Base-by-base conservation (phyloP, 2,113 vertebrate species). In the Trinectes maculatus region DNA sequence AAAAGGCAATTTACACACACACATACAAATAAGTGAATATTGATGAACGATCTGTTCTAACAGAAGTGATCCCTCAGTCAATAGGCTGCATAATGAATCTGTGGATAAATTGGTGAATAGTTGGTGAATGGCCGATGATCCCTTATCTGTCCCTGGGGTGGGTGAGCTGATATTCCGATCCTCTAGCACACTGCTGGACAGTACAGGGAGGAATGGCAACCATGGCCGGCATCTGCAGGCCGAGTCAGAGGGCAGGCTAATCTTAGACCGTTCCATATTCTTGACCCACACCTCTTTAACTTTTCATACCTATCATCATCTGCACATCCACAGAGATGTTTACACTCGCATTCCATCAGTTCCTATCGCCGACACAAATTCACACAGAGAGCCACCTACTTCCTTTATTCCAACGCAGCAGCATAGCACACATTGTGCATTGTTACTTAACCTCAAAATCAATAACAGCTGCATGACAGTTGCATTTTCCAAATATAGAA, bases 181-280 rank as follows among this genome's bases (percentile, higher is more conserved):
- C 48, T 60, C 54, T 40, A 79, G 74, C 80, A 86, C 11, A 39
- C 70, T 70, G 83, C 61, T 66, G 56, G 69, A 80, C 64, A 69
- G 74, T 64, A 15, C 36, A 44, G 51, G 28, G 43, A 70, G 59
- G 84, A 89, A 92, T 89, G 85, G 59, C 54, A 84, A 49, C 63
- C 69, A 91, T 81, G 76, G 68, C 52, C 59, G 87, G 87, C 81
- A 89, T 90, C 55, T 49, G 48, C 64, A 69, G 77, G 73, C 77
- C 54, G 21, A 86, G 83, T 81, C 71, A 58, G 62, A 59, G 74
- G 67, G 64, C 60, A 66, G 53, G 74, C 91, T 93, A 93, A 92
- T 88, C 84, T 91, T 91, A 91, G 92, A 75, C 57, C 40, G 33
- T 48, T 73, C 76, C 44, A 72, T 85, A 77, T 85, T 85, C 74